Evolutionary conservation across 2,888 invertebrate species (phyloP).

Genomic region (Chalcis sispes): DNA sequence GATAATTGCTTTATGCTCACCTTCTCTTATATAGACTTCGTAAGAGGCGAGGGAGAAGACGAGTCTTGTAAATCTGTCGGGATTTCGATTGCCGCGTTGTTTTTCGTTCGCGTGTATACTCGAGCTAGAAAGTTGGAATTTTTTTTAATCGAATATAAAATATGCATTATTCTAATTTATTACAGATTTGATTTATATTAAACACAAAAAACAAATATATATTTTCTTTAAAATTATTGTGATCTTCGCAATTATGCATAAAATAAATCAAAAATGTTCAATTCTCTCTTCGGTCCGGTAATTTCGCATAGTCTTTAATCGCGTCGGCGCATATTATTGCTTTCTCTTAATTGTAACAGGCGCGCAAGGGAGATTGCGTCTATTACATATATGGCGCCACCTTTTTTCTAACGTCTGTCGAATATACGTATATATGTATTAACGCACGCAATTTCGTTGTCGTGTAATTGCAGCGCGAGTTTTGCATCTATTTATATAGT

Average conservation of each 20-base stretch:
- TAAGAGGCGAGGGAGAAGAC: background rate
- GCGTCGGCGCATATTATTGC: background rate
- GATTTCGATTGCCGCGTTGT: background rate
- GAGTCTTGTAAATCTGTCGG: background rate
- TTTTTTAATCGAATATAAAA: too few relatives aligned
- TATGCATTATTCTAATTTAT: too few relatives aligned
- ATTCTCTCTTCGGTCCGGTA: too few relatives aligned
- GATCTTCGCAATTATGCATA: too few relatives aligned
- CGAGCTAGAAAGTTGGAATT: background rate
- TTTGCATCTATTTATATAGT: background rate
- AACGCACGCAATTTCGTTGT: background rate
- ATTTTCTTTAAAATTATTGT: too few relatives aligned
- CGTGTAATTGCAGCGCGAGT: background rate
- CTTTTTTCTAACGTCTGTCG: conserved; percentile 35
- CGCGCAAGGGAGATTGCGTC: background rate
- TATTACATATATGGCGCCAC: background rate
- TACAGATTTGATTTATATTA: too few relatives aligned
- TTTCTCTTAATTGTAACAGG: conserved; percentile 28
- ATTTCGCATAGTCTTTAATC: background rate
- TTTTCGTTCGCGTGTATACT: background rate
- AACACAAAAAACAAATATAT: too few relatives aligned
- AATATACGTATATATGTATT: background rate
- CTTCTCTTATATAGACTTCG: too few relatives aligned
- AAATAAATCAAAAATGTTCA: too few relatives aligned
- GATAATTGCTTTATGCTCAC: background rate